Evolutionary conservation across 2,888 invertebrate genomes (phyloP), one percentile per base, ranked within the genome.

Genomic region (Xestia xanthographa): DNA sequence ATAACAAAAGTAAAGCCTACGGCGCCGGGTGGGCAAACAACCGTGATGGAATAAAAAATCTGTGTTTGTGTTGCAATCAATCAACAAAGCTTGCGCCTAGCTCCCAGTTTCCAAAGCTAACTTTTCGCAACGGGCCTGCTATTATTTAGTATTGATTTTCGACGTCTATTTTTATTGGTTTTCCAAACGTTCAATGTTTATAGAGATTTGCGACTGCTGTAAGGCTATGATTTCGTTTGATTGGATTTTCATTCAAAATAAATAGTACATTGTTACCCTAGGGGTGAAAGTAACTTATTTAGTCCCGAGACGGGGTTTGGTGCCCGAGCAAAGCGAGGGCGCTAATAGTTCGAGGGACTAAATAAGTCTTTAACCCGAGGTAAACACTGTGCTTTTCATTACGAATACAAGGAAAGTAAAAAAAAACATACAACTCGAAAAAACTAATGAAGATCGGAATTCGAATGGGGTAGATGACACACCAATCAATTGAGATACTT

Each of bases 11-110:
- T 88, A 85, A 88, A 88, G 87, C 87, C 87, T 88, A 82, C 82
- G 78, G 81, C 87, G 84, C 83, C 84, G 89, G 85, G 82, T 87
- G 88, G 82, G 92, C 91, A 94, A 95, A 94, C 92, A 95, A 86
- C 87, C 86, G 89, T 90, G 92, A 93, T 92, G 90, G 92, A 94
- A 93, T 93, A 93, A 95, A 95, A 91, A 95, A 94, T 93, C 90
- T 84, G 81, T 95, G 94, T 95, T 95, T 95, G 95, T 92, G 92
- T 94, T 93, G 94, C 95, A 95, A 95, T 96, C 95, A 95, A 95
- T 95, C 96, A 95, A 95, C 94, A 95, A 93, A 93, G 93, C 94
- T 89, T 88, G 92, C 90, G 72, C 83, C 89, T 90, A 90, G 89
- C 90, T 92, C 88, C 90, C 91, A 88, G 92, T 88, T 89, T 91